A percentile compares a stretch with the other conserved stretches of the same genome.
Evolutionary conservation across 2,888 invertebrate genomes (phyloP).

Genomic region (Rotaria socialis): DNA sequence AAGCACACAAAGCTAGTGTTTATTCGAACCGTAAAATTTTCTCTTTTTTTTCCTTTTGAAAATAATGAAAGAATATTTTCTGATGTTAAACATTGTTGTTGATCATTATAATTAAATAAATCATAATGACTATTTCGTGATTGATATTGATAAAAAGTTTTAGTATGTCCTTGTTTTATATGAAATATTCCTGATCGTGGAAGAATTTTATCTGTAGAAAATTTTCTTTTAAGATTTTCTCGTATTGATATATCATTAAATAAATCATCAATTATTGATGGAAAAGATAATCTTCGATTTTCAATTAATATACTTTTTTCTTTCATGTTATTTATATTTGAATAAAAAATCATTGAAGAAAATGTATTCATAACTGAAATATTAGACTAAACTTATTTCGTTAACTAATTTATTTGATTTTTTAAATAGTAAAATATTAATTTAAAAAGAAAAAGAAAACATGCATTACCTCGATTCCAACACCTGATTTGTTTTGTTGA

Average conservation of each 20-base stretch:
- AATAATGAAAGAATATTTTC: too few species aligned
- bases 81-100: too few species aligned
- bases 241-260: conserved; percentile 18
- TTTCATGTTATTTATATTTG: background rate
- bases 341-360: background rate
- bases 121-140: background rate
- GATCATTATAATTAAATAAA: background rate
- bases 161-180: background rate
- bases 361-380: background rate
- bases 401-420: too few species aligned
- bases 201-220: background rate
- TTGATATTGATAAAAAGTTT: background rate
- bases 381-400: background rate
- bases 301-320: background rate
- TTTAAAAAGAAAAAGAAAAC: background rate
- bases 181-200: background rate
- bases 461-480: background rate
- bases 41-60: too few species aligned
- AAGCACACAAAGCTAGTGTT: too few species aligned
- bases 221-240: conserved; percentile 22
- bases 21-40: too few species aligned
- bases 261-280: conserved; percentile 24
- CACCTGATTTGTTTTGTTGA: background rate
- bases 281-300: conserved; percentile 14
- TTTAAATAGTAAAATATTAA: too few species aligned